These are phyloP conservation scores for Cettia cetti DNA, from an alignment of 2,113 vertebrate species.

Conservation along the genomic window DNA sequence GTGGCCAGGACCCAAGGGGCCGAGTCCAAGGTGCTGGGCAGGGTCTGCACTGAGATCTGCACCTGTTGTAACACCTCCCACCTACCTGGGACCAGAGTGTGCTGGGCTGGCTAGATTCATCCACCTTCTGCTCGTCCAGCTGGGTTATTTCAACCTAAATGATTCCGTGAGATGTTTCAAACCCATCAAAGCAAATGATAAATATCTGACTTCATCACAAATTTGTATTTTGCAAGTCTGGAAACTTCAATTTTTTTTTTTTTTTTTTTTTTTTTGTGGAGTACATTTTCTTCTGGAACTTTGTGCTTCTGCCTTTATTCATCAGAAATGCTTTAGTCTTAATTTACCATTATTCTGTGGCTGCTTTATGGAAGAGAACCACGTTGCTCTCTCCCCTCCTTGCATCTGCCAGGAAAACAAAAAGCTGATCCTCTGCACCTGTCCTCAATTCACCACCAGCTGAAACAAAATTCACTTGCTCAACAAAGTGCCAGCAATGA, in stretches of 20 bases:
- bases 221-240: not conserved
- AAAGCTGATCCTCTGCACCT: conserved; percentile 32
- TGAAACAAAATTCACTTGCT: not conserved
- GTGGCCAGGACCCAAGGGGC: not conserved
- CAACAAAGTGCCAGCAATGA: conserved; percentile 31
- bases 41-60: not conserved
- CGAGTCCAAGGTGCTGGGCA: not conserved
- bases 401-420: conserved; percentile 36
- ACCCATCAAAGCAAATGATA: not conserved
- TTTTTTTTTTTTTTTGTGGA: not conserved
- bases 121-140: not conserved
- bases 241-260: not conserved
- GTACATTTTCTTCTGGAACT: not conserved
- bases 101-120: not conserved
- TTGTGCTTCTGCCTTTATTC: not conserved
- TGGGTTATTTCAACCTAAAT: not conserved
- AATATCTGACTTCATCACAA: not conserved
- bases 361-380: not conserved
- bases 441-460: conserved; percentile 24
- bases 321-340: not conserved
- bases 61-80: not conserved
- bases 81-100: not conserved
- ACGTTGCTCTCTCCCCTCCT: not conserved
- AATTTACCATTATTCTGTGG: conserved; percentile 24
- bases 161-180: not conserved